Conservation (phyloP, 2,888 invertebrate genomes). For the Noctua pronuba region DNA sequence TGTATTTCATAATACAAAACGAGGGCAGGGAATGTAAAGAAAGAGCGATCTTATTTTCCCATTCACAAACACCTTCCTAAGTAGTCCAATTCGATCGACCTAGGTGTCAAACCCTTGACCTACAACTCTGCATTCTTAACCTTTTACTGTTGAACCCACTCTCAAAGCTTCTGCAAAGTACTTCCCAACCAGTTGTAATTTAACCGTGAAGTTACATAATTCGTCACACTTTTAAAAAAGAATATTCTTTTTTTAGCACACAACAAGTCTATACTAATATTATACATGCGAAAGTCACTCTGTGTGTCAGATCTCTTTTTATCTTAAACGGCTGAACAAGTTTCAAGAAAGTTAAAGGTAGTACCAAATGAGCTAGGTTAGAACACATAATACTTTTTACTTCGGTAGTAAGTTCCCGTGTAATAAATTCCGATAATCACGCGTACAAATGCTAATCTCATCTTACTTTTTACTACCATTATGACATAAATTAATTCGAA, state of each 20-base stretch:
- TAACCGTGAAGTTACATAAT: background rate
- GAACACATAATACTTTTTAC: background rate
- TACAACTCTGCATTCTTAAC: conserved; percentile 15
- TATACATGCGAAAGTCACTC: background rate
- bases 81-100: background rate
- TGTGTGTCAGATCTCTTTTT: background rate
- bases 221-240: background rate
- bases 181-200: background rate
- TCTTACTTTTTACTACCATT: background rate
- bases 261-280: background rate
- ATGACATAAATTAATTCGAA: background rate
- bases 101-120: conserved; percentile 15
- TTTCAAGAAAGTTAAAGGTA: background rate
- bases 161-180: background rate
- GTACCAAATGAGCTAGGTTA: background rate
- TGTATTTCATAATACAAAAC: background rate
- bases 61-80: background rate
- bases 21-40: background rate
- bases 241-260: background rate
- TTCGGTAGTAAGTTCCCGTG: background rate
- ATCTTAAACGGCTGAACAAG: background rate
- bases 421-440: background rate
- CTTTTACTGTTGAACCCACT: conserved; percentile 7
- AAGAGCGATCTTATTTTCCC: background rate
- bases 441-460: background rate